Base-by-base conservation (phyloP, 2,113 vertebrate genomes). In the Mola mola region DNA sequence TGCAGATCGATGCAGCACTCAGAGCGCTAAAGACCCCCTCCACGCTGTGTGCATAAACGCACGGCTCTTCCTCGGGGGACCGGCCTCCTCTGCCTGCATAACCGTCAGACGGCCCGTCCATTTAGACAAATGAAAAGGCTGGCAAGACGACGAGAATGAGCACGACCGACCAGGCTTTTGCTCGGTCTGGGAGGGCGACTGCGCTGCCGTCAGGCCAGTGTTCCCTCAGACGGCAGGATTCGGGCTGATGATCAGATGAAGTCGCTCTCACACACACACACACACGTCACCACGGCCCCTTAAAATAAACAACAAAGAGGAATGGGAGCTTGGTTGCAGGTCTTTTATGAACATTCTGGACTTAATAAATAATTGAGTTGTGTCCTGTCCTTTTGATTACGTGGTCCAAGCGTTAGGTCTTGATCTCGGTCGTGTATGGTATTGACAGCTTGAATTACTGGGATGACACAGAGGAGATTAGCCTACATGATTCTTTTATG, bases 111-210 rank as follows among this genome's bases (percentile, higher is more conserved):
- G 55, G 50, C 78, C 36, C 72, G 61, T 87, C 85, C 82, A 86
- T 89, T 91, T 86, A 86, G 72, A 84, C 73, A 88, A 89, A 90
- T 90, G 78, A 91, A 91, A 90, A 87, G 89, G 53, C 53, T 72
- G 75, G 47, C 55, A 81, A 50, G 71, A 81, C 50, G 76, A 84
- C 43, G 69, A 61, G 17, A 76, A 82, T 15, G 67, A 75, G 68
- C 47, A 17, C n/a, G 6, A 59, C 33, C 21, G 11, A 55, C 11
- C 72, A 61, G 70, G 73, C 66, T 84, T 82, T 73, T 49, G 73
- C 79, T 79, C 64, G 42, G 66, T 44, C 65, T 21, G 76, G 52
- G 47, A 40, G 67, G 55, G 63, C 3, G 47, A n/a, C 38, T 17
- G 22, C 38, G 3, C 46, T 21, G 49, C 66, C 6, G 66, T 26